Evolutionary conservation across 2,888 invertebrate genomes (phyloP).

Genomic region (Cordilura impudica): DNA sequence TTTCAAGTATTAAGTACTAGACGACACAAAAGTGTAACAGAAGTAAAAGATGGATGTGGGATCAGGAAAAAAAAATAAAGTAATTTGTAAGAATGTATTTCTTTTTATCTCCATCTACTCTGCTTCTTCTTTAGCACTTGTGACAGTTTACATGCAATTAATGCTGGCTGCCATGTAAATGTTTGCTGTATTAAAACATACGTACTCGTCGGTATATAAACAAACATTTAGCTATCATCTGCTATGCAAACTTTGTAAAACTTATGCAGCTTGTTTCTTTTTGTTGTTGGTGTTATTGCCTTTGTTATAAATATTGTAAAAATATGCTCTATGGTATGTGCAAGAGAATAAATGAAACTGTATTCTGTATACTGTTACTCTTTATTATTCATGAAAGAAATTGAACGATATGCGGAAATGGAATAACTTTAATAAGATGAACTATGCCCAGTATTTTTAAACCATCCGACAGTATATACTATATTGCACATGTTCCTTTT

Average conservation of each 20-base stretch:
- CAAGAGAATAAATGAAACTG: background rate
- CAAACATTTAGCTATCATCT: background rate
- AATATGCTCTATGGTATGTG: background rate
- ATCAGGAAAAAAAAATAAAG: background rate
- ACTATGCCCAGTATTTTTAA: too few relatives aligned
- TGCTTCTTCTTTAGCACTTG: constrained; percentile 18
- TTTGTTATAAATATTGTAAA: background rate
- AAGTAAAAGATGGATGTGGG: background rate
- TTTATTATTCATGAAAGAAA: background rate
- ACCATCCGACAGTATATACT: too few relatives aligned
- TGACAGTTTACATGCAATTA: constrained; percentile 60
- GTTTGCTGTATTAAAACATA: constrained; percentile 36
- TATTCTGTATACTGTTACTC: too few relatives aligned
- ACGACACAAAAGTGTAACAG: background rate
- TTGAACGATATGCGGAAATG: too few relatives aligned
- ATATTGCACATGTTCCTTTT: too few relatives aligned
- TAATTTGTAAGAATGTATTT: constrained; percentile 36
- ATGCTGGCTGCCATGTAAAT: constrained; percentile 48
- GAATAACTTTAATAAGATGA: too few relatives aligned
- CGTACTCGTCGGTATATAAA: background rate
- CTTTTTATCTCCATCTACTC: constrained; percentile 24
- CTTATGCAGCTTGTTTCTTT: background rate
- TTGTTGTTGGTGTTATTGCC: background rate
- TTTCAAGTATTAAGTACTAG: background rate
- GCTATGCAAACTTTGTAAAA: background rate